Conservation (phyloP, 2,113 vertebrate species). For the Anser cygnoides region DNA sequence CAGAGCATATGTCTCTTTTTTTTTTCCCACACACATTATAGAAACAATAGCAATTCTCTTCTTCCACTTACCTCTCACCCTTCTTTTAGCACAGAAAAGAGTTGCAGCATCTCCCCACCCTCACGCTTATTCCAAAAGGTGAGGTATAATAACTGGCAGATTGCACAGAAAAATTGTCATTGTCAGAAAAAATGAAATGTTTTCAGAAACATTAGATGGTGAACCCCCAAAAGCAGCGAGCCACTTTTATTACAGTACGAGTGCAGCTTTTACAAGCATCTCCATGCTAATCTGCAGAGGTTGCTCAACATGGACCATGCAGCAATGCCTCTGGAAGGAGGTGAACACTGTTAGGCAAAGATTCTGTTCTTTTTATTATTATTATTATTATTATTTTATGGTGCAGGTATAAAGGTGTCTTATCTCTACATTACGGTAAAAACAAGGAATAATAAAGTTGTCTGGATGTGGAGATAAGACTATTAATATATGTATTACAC, state of each 20-base stretch:
- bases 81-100: background rate
- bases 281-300: background rate
- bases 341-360: background rate
- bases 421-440: background rate
- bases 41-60: conserved; percentile 12
- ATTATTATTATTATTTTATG: no score
- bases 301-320: background rate
- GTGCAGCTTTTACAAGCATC: background rate
- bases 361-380: background rate
- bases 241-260: background rate
- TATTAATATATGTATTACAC: background rate
- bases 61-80: background rate
- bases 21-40: background rate
- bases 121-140: background rate
- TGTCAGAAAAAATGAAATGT: background rate
- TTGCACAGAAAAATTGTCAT: background rate
- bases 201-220: rapidly evolving
- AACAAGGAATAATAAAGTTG: background rate
- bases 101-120: background rate
- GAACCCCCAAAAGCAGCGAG: background rate
- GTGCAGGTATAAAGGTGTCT: background rate
- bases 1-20: conserved; percentile 9
- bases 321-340: background rate
- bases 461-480: background rate
- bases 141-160: background rate